Base-by-base conservation (phyloP, 2,888 invertebrate species). In the Caenorhabditis sp. region DNA sequence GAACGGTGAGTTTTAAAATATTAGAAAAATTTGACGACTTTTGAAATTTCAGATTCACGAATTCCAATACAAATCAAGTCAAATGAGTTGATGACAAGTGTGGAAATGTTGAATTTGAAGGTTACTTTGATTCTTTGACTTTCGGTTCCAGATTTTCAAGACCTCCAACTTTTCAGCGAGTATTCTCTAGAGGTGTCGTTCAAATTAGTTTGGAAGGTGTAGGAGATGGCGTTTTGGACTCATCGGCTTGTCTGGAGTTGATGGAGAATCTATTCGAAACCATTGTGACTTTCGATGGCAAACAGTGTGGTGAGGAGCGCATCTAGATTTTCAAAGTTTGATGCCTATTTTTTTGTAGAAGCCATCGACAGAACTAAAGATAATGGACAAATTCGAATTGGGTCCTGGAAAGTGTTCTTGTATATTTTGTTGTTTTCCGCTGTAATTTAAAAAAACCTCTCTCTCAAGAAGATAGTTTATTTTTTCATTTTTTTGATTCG, bases 231-330 rank as follows among this genome's bases (percentile, higher is more conserved):
- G 10, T 73, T 22, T 26, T 73, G 51, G 63, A 73, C 41, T 51
- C 61, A 0, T 8, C 63, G 2, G 47, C 61, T 26, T 73, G 73
- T 19, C 5, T 73, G n/a, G 28, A 47, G 24, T 41, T 73, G n/a
- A 51, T 63, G 51, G 31, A 63, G 31, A 28, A 47, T 16, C 19
- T 4, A n/a, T 47, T 47, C n/a, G n/a, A 16, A n/a, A 47, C 73
- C 0, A 38, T 22, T 26, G 51, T 73, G 4, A 38, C 51, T 16
- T 28, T 73, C 8, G 63, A 73, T 63, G 26, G 63, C n/a, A 49
- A 38, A 10, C 35, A 38, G 49, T 73, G 73, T 38, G 73, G 73
- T 73, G 12, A 31, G 26, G n/a, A n/a, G n/a, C n/a, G n/a, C n/a
- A 16, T 22, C 8, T 6, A 31, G 12, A 38, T 10, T 12, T n/a